These are phyloP conservation scores for Polyploca ridens DNA, from an alignment of 2,888 invertebrate genomes.

Conservation along the genomic window DNA sequence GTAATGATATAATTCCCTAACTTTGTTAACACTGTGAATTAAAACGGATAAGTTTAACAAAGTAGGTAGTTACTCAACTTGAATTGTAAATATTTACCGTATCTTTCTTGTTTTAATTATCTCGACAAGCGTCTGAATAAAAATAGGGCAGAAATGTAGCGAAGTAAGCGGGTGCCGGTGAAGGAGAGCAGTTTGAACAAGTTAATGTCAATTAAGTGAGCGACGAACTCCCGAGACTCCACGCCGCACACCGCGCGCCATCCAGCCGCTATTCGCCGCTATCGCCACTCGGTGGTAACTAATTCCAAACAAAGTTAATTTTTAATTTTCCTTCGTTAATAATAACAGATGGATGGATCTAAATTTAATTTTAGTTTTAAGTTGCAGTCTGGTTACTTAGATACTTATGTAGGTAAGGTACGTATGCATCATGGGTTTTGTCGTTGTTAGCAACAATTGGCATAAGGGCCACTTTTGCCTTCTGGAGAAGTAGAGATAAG, in stretches of 20 bases:
- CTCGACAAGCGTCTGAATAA: slow-evolving; percentile 1
- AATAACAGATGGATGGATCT: neutral
- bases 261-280: no score
- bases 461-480: no score
- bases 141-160: neutral
- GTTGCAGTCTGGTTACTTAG: no score
- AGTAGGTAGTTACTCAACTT: neutral
- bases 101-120: slow-evolving; percentile 6
- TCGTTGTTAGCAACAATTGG: no score
- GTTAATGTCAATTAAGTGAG: slow-evolving; percentile 5
- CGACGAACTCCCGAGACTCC: neutral
- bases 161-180: neutral
- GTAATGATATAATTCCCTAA: neutral
- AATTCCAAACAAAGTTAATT: slow-evolving; percentile 6
- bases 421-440: neutral
- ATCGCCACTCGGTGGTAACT: slow-evolving; percentile 3
- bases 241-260: neutral
- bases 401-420: no score
- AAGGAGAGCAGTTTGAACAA: slow-evolving; percentile 1
- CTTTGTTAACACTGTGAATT: neutral
- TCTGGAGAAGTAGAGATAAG: neutral
- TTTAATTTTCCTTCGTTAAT: slow-evolving; percentile 5
- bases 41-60: neutral
- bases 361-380: neutral
- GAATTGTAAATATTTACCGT: slow-evolving; percentile 5